A percentile compares a stretch with the other conserved stretches of the same genome.
Evolutionary conservation across 2,888 invertebrate species (phyloP).

Genomic region (Heliconius ethilla): DNA sequence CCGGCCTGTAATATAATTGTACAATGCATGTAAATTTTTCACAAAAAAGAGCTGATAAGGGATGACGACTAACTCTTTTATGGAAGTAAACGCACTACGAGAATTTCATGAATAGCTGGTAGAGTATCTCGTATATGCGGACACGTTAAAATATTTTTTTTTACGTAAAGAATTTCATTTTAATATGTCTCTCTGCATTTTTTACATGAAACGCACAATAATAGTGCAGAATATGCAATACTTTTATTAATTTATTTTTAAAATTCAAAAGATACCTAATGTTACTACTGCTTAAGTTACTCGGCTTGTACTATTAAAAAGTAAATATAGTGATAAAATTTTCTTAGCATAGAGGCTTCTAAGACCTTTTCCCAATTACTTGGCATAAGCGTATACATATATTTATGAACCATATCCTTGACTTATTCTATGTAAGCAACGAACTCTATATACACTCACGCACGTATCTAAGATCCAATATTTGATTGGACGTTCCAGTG

Average conservation of each 20-base stretch:
- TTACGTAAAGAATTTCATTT: background rate
- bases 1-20: background rate
- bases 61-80: background rate
- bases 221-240: too few species aligned
- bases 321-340: too few species aligned
- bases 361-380: too few species aligned
- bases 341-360: too few species aligned
- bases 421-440: conserved; percentile 10
- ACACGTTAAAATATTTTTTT: background rate
- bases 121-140: background rate
- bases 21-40: background rate
- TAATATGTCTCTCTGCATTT: background rate
- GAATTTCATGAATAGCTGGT: background rate
- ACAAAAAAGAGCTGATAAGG: background rate
- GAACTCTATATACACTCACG: background rate
- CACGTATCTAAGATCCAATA: conserved; percentile 8
- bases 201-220: background rate
- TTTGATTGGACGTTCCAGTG: background rate
- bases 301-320: too few species aligned
- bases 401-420: conserved; percentile 8
- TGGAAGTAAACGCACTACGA: background rate
- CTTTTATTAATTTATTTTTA: too few species aligned
- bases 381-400: background rate
- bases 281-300: too few species aligned
- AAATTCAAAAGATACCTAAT: too few species aligned